A percentile compares a stretch with the other conserved stretches of the same genome.
phyloP scores from a whole-genome alignment of 1,140 invertebrate species.

The Tetramorium simillimum region DNA sequence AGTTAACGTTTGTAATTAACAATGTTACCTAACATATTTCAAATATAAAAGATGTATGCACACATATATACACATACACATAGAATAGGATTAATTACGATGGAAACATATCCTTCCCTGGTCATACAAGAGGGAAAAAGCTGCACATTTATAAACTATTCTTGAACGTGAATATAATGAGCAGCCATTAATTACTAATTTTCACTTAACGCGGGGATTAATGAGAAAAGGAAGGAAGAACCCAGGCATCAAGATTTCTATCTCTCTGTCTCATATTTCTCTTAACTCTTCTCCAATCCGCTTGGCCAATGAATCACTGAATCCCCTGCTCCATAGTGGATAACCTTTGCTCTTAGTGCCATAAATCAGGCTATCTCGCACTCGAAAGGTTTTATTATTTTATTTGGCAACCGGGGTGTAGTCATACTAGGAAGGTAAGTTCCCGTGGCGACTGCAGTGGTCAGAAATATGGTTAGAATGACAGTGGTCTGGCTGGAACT shows the following conservation, averaged over 20 bases:
- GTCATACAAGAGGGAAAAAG: background rate
- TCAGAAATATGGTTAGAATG: conserved; percentile 50
- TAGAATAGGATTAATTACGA: background rate
- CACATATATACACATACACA: too few species aligned
- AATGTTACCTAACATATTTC: background rate
- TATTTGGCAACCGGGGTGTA: conserved; percentile 71
- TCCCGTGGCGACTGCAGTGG: background rate
- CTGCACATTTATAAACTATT: background rate
- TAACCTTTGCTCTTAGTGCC: conserved; percentile 80
- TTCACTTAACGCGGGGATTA: conserved; percentile 47
- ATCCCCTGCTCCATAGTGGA: conserved; percentile 73
- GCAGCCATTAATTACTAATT: conserved; percentile 49
- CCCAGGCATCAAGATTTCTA: conserved; percentile 33
- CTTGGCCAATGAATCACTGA: conserved; percentile 77
- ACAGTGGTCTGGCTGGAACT: background rate
- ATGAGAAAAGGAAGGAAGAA: conserved; percentile 48
- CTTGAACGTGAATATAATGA: background rate
- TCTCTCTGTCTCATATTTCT: conserved; percentile 44
- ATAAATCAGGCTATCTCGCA: conserved; percentile 82
- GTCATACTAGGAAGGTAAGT: conserved; percentile 38
- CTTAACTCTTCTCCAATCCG: conserved; percentile 51
- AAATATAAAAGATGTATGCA: background rate
- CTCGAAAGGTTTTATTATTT: conserved; percentile 79
- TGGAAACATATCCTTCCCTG: background rate
- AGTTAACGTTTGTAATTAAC: background rate